Base-by-base conservation (phyloP, 1,140 invertebrate genomes). In the Protaetia brevitarsis region DNA sequence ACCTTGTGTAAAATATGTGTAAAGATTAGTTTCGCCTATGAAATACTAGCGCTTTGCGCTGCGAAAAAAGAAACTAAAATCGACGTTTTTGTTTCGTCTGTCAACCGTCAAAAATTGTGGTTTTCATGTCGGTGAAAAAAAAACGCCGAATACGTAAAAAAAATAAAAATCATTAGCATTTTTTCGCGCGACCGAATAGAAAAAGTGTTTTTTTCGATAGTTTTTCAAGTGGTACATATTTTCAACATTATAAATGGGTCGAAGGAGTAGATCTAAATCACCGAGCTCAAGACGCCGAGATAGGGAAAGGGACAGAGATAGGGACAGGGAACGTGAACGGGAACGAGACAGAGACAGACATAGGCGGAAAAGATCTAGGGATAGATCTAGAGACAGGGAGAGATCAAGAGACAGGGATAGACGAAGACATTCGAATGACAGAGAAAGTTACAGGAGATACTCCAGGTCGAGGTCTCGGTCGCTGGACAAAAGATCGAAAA, bases 351-450 rank as follows among this genome's bases (percentile, higher is more conserved):
- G 81, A 45, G 80, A 81, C 28, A 77, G 83, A 66, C 75, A 82
- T 61, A 77, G 82, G 65, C 79, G 84, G 73, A 79, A 83, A 74
- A 76, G 81, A 68, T 83, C 83, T n/a, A 78, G 83, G 31, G 83
- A 85, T 69, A 79, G 83, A 65, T 83, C 82, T 5, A 74, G 82
- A 45, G 80, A 81, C 10, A 77, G 79, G 63, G 57, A 59, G 27
- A 76, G 75, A 58, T 66, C 65, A 23, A 60, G 57, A 51, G 78
- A 78, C n/a, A 74, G 76, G 28, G 75, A 80, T 29, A 78, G 78
- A 65, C 67, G 73, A 67, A 70, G 74, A 57, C 73, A 77, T 69
- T 79, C 76, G 3, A 67, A 72, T 59, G 82, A 83, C 63, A 76
- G 79, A 61, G 82, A 82, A 7, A 78, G 76, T 65, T 78, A 82